Percentiles rank a stretch among this genome's conserved stretches.
Evolutionary conservation across 2,113 vertebrate genomes (phyloP).

Genomic region (Chroicocephalus ridibundus): DNA sequence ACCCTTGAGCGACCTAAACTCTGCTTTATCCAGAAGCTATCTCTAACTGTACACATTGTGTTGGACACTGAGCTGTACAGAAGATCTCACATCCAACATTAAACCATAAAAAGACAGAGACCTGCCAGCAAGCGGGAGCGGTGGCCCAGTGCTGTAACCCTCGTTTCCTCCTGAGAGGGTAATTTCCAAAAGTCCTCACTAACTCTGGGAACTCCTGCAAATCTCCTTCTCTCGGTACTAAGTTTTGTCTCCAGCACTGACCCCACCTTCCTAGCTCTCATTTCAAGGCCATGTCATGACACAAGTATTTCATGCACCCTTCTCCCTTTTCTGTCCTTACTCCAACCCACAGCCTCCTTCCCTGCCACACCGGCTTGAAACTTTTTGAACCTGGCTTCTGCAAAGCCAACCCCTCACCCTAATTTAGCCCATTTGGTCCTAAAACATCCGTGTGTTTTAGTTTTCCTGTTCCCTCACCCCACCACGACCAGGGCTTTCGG

Average conservation of each 20-base stretch:
- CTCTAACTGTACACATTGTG: neutral
- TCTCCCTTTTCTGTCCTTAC: neutral
- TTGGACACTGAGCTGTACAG: neutral
- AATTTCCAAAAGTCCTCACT: neutral
- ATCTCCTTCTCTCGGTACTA: neutral
- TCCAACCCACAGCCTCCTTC: neutral
- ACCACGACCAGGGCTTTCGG: neutral
- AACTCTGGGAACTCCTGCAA: too few species aligned
- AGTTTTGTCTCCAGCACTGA: neutral
- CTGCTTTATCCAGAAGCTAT: neutral
- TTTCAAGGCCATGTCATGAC: neutral
- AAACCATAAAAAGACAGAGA: neutral
- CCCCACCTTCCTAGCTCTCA: neutral
- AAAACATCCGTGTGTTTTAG: neutral
- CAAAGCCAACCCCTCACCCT: neutral
- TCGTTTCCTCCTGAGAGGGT: neutral
- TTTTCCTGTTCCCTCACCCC: neutral
- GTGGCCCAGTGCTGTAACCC: neutral
- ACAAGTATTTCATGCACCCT: neutral
- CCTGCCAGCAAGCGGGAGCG: fast-evolving
- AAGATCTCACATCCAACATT: neutral
- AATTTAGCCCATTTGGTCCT: neutral
- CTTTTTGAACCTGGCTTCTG: neutral
- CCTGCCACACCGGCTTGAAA: neutral
- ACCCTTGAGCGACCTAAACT: neutral